Evolutionary conservation across 2,113 vertebrate species (phyloP), one percentile per base, ranked within the genome.

Genomic region (Vulpes ferrilata): DNA sequence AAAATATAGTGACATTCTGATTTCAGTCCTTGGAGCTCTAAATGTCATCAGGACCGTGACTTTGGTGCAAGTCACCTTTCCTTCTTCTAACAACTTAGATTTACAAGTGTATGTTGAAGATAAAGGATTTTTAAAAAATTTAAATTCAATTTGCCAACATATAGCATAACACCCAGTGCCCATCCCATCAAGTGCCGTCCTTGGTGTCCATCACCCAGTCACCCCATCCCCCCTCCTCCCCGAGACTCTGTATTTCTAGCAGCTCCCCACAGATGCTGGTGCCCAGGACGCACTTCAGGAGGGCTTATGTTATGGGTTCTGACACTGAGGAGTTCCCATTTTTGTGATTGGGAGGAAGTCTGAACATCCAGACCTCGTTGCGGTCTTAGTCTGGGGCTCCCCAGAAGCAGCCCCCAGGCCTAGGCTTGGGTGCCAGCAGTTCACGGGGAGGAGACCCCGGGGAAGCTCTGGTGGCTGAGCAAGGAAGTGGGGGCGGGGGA

Each of bases 311-410:
- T 10, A 22, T n/a, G 60, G 60, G 64, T 19, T n/a, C 43, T 7
- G 35, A 43, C 19, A 20, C 25, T 0, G n/a, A 1, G 9, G 59
- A 13, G 13, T 11, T 69, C 15, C 38, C 0, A 16, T 23, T 73
- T n/a, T 35, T 5, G 0, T 8, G 23, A 5, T 22, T 4, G 5
- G 1, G 38, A 15, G 7, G 32, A 35, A 23, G 38, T 43, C 51
- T 2, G 11, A 69, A 62, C 59, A 8, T 32, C 5, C 5, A 62
- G 9, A 11, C 11, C 7, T 38, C 55, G 16, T 38, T 5, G 1
- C 5, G 3, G 60, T 32, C 67, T 87, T 11, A 27, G 57, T n/a
- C 5, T 12, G n/a, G 25, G 55, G 59, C 48, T 43, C 55, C 43
- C 32, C 1, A 0, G 3, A 71, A 22, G 84, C 35, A 25, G 55